Base-by-base conservation (phyloP, 1,140 invertebrate genomes). In the Archegozetes longisetosus region DNA sequence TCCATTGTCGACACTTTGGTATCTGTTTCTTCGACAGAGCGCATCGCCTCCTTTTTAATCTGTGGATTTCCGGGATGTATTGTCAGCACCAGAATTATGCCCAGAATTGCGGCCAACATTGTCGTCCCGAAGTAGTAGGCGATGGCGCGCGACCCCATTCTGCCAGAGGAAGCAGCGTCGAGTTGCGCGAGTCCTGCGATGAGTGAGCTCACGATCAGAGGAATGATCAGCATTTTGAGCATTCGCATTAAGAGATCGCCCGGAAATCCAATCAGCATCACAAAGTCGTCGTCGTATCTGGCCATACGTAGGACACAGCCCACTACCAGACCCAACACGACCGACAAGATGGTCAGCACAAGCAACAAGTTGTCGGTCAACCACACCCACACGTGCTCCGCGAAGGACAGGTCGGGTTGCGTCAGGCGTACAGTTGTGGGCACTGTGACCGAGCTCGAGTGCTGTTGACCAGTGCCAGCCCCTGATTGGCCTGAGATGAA, bases 41-140 rank as follows among this genome's bases (percentile, higher is more conserved):
- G 50, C 29, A 62, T 62, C 12, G n/a, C 56, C 20, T 64, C 62
- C 40, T 67, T 61, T 62, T 69, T 68, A 48, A 71, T 71, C 27
- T 59, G 63, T 17, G 68, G 68, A 55, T 70, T 64, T 1, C 71
- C 71, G 53, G 78, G 78, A 64, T 78, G 77, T 58, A 79, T 76
- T 9, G 72, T 65, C 2, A 73, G 62, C 13, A 75, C 75, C 46
- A 79, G 62, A 24, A 76, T 69, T 53, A 79, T 74, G 46, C 77
- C 72, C 53, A 77, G 66, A 58, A 77, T 68, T 22, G 75, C 76
- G 23, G 75, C 75, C 55, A 78, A 60, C 24, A 80, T 69, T 2
- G 79, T 80, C 4, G 79, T 81, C 3, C 70, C 70, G 57, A 81
- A 69, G 66, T 81, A 80, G 66, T 81, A 81, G 22, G 74, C 62